Evolutionary conservation across 1,140 invertebrate genomes (phyloP), one percentile per base, ranked within the genome.

Genomic region (Orius insidiosus): DNA sequence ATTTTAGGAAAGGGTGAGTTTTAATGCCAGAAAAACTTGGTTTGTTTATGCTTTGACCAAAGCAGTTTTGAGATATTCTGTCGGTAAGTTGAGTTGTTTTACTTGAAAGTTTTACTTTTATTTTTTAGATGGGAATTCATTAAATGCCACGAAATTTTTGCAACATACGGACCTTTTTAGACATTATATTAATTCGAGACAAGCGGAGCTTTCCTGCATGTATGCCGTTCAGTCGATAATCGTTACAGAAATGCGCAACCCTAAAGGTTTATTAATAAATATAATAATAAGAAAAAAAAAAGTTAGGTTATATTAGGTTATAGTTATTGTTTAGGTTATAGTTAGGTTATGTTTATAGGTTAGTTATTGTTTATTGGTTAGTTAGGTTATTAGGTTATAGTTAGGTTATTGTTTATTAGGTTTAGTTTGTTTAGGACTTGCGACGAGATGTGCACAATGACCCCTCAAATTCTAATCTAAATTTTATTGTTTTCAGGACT

Each of bases 101-200:
- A 4, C 5, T 36, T 36, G 10, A 14, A 41, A 5, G 18, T 41
- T 16, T 7, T 5, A 41, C 14, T 15, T 41, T n/a, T 41, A 13
- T 3, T 5, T 11, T 48, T 42, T 16, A 48, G 46, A 40, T 41
- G 46, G 39, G 9, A 48, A 48, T 36, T 31, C 6, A 1, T 34
- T 48, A 16, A 38, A 48, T 35, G 8, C 7, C 0, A 10, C 13
- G n/a, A 48, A 31, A 19, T 42, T 48, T 48, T 7, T n/a, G 5
- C 38, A 36, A 24, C 46, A 34, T 18, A 35, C 42, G 19, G 36
- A 42, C 10, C 32, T 48, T 8, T 16, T 48, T 10, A 37, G 42
- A 19, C 41, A 35, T 34, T 48, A 48, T 35, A 48, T 48, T 5
- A 48, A 40, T 35, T 48, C 46, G n/a, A 19, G 46, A 10, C 46